A percentile compares a stretch with the other conserved stretches of the same genome.
phyloP scores from a whole-genome alignment of 2,113 vertebrate species.

The Cochlearius cochlearius region DNA sequence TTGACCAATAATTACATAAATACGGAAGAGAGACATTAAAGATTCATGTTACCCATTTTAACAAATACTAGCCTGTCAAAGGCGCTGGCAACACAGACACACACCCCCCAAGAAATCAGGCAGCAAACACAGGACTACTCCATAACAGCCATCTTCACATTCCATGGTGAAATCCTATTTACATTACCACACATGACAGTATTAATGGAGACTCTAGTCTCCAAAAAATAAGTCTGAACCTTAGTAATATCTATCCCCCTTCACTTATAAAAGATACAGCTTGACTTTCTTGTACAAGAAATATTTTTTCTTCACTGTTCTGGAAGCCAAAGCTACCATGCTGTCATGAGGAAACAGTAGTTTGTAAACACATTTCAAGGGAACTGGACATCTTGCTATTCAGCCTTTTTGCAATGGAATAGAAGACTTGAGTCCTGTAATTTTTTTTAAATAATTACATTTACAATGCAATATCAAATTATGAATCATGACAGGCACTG shows the following conservation, averaged over 20 bases:
- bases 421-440: background rate
- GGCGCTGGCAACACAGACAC: background rate
- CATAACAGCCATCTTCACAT: background rate
- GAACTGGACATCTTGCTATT: background rate
- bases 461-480: background rate
- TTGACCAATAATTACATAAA: conserved; percentile 33
- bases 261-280: background rate
- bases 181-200: background rate
- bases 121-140: background rate
- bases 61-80: conserved; percentile 19
- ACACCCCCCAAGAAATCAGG: background rate
- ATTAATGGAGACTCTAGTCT: background rate
- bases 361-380: background rate
- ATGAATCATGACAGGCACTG: background rate
- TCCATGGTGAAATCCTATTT: background rate
- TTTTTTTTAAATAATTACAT: background rate
- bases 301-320: background rate
- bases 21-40: background rate
- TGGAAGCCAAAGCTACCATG: background rate
- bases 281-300: background rate
- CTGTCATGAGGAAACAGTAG: background rate
- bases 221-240: background rate
- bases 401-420: background rate
- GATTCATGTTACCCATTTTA: background rate
- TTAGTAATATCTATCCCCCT: background rate